These are phyloP conservation scores for Jacana jacana DNA, from an alignment of 2,113 vertebrate genomes.

Conservation along the genomic window DNA sequence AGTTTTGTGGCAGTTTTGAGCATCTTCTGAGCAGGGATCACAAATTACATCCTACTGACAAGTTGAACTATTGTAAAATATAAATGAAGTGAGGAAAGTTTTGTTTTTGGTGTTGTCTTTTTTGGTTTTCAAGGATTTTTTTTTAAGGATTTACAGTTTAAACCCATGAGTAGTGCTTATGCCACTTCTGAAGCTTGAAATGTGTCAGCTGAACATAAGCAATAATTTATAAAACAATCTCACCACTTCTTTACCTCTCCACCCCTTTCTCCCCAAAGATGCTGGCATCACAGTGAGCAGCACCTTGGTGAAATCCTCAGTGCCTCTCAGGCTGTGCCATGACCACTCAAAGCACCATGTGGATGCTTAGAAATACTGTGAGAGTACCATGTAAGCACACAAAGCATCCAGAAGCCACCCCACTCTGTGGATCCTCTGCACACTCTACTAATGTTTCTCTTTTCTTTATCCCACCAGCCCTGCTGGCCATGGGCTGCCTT, in stretches of 20 bases:
- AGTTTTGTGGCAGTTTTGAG: slow-evolving; percentile 36
- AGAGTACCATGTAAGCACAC: neutral
- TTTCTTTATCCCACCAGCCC: neutral
- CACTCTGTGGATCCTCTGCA: neutral
- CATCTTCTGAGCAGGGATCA: slow-evolving; percentile 4
- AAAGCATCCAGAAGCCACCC: neutral
- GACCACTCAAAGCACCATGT: neutral
- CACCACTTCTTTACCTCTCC: neutral
- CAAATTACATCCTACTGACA: slow-evolving; percentile 24
- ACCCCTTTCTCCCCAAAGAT: neutral
- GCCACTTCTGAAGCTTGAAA: slow-evolving; percentile 21
- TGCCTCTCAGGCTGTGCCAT: neutral
- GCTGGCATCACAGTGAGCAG: neutral
- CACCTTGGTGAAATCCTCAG: neutral
- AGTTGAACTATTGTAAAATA: slow-evolving; percentile 9
- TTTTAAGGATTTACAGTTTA: slow-evolving; percentile 31
- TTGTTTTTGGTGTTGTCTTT: neutral
- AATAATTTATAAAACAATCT: slow-evolving; percentile 45
- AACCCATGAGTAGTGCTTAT: slow-evolving; percentile 25
- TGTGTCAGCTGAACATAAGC: neutral
- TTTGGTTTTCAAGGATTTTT: neutral
- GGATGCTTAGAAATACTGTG: neutral
- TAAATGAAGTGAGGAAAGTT: slow-evolving; percentile 5
- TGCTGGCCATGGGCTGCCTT: neutral
- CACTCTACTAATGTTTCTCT: neutral